Evolutionary conservation across 2,888 invertebrate genomes (phyloP), one percentile per base, ranked within the genome.

Genomic region (Caenorhabditis sulstoni): DNA sequence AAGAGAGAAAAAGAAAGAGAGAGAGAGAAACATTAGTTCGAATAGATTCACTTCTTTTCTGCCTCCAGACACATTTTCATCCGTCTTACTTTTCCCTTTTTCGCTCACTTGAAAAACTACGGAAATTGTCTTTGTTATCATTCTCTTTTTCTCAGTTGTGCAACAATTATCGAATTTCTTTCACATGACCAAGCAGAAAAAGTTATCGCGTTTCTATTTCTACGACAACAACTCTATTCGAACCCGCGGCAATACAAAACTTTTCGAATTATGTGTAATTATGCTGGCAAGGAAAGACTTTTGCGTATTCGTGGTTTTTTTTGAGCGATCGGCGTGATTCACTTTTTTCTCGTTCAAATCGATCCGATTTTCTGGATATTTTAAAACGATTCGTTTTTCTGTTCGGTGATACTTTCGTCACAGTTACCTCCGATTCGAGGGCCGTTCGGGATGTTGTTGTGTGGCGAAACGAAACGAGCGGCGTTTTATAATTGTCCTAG

Each of bases 401-500:
- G 22, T 47, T 41, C 55, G 18, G 50, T 41, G 16, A 29, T 70
- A 20, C 14, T 35, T 53, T 39, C 37, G 5, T 37, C 29, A 44
- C 41, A 44, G 52, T 70, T 49, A 67, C 61, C 53, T 53, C 55
- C n/a, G 35, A 53, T 45, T 58, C 50, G 61, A 70, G 53, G 16
- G 22, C 23, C 50, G 57, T 67, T 67, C 58, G 35, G 67, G 47
- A 44, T 52, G 59, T 61, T 23, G 52, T 68, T 52, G 29, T 68
- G 57, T 8, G 57, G 37, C 18, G 29, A 35, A 8, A 55, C 23
- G 41, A 66, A 35, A 49, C 45, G 50, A 57, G 47, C 57, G 41
- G 35, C 57, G 64, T 58, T 64, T 64, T 73, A 73, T 73, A 64
- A 64, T 73, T 64, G 73, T 73, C 73, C 73, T 73, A 73, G 73